Conservation (phyloP, 1,140 invertebrate genomes). For the Vanessa tameamea region DNA sequence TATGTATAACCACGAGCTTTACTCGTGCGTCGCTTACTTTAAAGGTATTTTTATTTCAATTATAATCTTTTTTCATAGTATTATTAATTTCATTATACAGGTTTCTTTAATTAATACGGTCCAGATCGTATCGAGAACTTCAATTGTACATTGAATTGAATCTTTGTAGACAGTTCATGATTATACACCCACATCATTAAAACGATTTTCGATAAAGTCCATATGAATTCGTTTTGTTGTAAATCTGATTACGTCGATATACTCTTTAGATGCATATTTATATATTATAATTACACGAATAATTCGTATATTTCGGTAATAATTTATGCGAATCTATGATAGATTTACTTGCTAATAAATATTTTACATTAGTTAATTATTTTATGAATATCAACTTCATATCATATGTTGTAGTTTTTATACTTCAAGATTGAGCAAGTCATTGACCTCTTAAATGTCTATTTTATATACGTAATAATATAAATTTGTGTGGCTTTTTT, state of each 20-base stretch:
- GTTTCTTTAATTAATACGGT: conserved; percentile 27
- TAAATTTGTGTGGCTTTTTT: conserved; percentile 14
- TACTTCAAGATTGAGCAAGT: conserved; percentile 13
- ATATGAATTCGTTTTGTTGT: conserved; percentile 16
- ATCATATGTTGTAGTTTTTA: conserved; percentile 19
- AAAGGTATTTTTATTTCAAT: conserved; percentile 19
- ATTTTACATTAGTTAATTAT: conserved; percentile 20
- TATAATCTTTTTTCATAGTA: conserved; percentile 25
- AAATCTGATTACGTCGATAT: neutral
- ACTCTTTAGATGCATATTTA: neutral
- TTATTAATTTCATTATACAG: conserved; percentile 26
- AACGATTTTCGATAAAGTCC: conserved; percentile 20
- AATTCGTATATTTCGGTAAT: conserved; percentile 13
- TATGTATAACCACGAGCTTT: conserved; percentile 5
- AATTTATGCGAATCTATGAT: conserved; percentile 23
- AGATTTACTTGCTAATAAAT: conserved; percentile 7
- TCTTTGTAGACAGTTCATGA: conserved; percentile 22
- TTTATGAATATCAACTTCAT: conserved; percentile 12
- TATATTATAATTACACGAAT: conserved; percentile 11
- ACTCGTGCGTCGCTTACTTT: conserved; percentile 8
- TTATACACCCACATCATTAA: conserved; percentile 29
- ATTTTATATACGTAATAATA: conserved; percentile 18
- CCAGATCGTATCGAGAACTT: conserved; percentile 21
- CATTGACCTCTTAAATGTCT: conserved; percentile 12
- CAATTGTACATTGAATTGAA: conserved; percentile 35